Base-by-base conservation (phyloP, 2,113 vertebrate species). In the Gallinago undulata region DNA sequence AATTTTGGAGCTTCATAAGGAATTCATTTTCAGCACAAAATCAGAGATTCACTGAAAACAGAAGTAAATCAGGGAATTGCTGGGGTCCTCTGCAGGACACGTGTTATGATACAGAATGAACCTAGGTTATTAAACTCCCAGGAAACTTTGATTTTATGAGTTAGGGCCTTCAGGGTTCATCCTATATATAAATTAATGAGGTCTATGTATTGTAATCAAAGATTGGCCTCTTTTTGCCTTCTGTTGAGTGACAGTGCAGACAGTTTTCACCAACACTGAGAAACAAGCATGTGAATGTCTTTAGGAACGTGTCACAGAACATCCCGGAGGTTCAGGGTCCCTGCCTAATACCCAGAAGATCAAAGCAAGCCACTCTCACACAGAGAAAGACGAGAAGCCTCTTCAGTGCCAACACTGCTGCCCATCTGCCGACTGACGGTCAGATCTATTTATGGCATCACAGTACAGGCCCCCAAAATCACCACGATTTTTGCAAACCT, bases 221-320 rank as follows among this genome's bases (percentile, higher is more conserved):
- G 33, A 13, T 69, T 35, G 19, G 63, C 55, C 24, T 43, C 72
- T 62, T 37, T 59, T 24, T 83, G 33, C 45, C 35, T 88, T 35
- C 43, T 68, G 16, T 6, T 72, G 76, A 10, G 48, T 45, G 45
- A 30, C 35, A 68, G 22, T 3, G 21, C 30, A 35, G 62, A 24
- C 19, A 74, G 53, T 17, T 73, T 69, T 12, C 63, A 64, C 51
- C 41, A 63, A 39, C 68, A 10, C 1, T 4, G 47, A 60, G 35
- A 68, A 89, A 79, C 0, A 8, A 76, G 35, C 2, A 1, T 1
- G 2, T 62, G 6, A 23, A 5, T 2, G 2, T 13, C 67, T 76
- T 86, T 31, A 69, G 41, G 31, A 90, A 35, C 11, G 4, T 2
- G 37, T 8, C 45, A 57, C 2, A 53, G 53, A 53, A 57, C 17